These are phyloP conservation scores for Corynorhinus townsendii DNA, from an alignment of 2,113 vertebrate species.

Conservation along the genomic window DNA sequence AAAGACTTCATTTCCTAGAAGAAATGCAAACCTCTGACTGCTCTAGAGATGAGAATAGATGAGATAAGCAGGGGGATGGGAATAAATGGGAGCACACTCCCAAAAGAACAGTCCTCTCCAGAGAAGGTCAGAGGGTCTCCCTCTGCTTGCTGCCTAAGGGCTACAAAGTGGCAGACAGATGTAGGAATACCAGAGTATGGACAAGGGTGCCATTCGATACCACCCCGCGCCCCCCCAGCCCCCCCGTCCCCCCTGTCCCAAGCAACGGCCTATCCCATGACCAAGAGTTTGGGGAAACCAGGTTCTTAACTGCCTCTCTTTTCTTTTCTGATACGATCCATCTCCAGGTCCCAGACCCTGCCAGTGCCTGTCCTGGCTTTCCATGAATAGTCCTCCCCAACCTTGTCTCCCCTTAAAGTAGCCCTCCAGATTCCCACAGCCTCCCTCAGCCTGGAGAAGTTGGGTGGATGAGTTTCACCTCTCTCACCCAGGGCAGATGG, in stretches of 20 bases:
- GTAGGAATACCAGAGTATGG: neutral
- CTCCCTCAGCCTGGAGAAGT: neutral
- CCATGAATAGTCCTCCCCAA: neutral
- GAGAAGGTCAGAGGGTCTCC: neutral
- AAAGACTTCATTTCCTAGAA: neutral
- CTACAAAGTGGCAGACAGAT: neutral
- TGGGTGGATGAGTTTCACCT: neutral
- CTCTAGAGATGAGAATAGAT: neutral
- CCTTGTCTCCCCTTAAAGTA: neutral
- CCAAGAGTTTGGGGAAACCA: conserved; percentile 14
- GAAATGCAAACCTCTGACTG: neutral
- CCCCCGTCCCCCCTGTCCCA: neutral
- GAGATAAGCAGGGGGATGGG: neutral
- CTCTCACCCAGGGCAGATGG: neutral
- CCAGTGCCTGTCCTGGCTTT: neutral
- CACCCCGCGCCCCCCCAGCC: too few species aligned
- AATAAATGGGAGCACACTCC: neutral
- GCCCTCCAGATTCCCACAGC: neutral
- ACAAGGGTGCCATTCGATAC: neutral
- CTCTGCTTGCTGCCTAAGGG: neutral
- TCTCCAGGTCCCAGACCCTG: neutral
- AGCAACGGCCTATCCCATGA: neutral
- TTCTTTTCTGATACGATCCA: neutral
- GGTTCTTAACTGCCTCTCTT: neutral
- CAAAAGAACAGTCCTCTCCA: neutral